A percentile compares a stretch with the other conserved stretches of the same genome.
These are phyloP conservation scores for Romanogobio albipinnatus DNA, from an alignment of 2,113 vertebrate genomes.

Conservation along the genomic window DNA sequence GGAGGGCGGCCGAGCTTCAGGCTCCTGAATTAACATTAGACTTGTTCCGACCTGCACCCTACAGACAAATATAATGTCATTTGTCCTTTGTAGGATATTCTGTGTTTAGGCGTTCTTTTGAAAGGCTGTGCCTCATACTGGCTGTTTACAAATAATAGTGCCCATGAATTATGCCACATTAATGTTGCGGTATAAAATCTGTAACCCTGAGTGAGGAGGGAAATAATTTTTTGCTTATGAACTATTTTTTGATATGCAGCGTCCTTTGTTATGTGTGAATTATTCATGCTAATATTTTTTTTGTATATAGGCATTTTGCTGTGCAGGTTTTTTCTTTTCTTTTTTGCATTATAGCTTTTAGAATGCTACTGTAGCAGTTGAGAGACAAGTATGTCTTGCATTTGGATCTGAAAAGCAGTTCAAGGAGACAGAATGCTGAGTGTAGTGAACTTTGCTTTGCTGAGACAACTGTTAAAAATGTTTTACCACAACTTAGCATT, in stretches of 20 bases:
- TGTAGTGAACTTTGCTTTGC: neutral
- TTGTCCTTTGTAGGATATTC: slow-evolving; percentile 36
- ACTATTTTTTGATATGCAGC: neutral
- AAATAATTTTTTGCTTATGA: neutral
- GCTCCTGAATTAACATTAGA: slow-evolving; percentile 36
- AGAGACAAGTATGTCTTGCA: neutral
- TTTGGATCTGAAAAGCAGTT: neutral
- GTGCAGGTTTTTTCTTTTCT: neutral
- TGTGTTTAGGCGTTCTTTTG: slow-evolving; percentile 17
- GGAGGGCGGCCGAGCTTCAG: slow-evolving; percentile 18
- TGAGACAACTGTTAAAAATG: slow-evolving; percentile 28
- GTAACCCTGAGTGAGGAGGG: neutral
- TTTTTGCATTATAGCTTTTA: neutral
- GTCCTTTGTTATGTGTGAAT: slow-evolving; percentile 10
- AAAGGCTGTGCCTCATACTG: slow-evolving; percentile 23
- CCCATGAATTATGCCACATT: slow-evolving; percentile 22
- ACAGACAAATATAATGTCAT: slow-evolving; percentile 41
- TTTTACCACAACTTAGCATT: slow-evolving; percentile 15
- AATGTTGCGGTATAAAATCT: neutral
- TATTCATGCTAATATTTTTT: slow-evolving; percentile 15
- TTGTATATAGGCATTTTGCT: neutral
- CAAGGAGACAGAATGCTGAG: slow-evolving; percentile 33
- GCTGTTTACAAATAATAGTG: slow-evolving; percentile 27
- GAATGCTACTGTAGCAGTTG: neutral
- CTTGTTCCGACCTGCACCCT: slow-evolving; percentile 42